These are phyloP conservation scores for Drosophila formosana DNA, from an alignment of 2,888 invertebrate species.

Conservation along the genomic window DNA sequence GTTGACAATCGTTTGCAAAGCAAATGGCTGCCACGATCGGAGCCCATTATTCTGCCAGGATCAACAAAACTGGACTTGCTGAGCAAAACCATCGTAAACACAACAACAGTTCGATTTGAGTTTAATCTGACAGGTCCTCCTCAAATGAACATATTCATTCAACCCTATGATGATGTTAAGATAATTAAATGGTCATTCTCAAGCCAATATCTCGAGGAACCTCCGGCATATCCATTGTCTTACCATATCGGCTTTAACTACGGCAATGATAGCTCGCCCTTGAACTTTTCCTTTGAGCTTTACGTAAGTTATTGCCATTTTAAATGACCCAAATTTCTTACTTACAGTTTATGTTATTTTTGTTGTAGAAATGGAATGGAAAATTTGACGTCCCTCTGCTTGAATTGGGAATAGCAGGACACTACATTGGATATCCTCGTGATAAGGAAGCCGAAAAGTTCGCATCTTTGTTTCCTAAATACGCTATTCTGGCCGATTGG, in stretches of 20 bases:
- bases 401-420: constrained; percentile 85
- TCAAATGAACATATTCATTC: constrained; percentile 75
- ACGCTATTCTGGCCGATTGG: constrained; percentile 85
- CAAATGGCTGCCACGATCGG: constrained; percentile 65
- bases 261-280: constrained; percentile 64
- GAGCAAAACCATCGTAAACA: constrained; percentile 53
- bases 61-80: constrained; percentile 60
- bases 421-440: constrained; percentile 84
- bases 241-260: constrained; percentile 71
- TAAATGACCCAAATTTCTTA: background rate
- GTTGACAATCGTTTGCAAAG: constrained; percentile 40
- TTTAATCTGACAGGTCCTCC: constrained; percentile 71
- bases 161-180: constrained; percentile 64
- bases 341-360: background rate
- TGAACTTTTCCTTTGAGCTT: constrained; percentile 73
- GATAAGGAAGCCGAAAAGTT: constrained; percentile 85
- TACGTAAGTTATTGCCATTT: constrained; percentile 26
- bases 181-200: constrained; percentile 76
- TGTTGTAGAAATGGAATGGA: constrained; percentile 48
- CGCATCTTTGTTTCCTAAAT: constrained; percentile 85
- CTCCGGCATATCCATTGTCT: constrained; percentile 54
- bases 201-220: constrained; percentile 52
- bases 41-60: constrained; percentile 53
- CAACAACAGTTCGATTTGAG: constrained; percentile 58
- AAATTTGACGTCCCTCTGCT: constrained; percentile 58